Evolutionary conservation across 2,888 invertebrate genomes (phyloP), one percentile per base, ranked within the genome.

Genomic region (Acronicta leporina): DNA sequence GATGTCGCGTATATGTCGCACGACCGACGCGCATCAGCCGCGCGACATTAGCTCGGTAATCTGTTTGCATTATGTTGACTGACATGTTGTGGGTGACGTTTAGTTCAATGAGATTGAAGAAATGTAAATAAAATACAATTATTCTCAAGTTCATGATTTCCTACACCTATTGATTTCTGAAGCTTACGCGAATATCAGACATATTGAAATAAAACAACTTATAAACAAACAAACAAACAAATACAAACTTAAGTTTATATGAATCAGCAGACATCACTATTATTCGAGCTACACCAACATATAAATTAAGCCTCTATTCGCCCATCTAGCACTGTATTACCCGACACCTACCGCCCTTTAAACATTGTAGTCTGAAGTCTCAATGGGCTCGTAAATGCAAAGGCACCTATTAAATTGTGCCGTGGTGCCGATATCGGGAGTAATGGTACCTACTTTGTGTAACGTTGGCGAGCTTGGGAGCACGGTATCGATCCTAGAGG

Each of bases 401-500:
- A 56, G 57, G 58, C 47, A 55, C 61, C 65, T 73, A 71, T 71
- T 73, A 71, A 71, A 58, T 68, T 52, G 63, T 70, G 66, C 67
- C 51, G 45, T 35, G 2, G 51, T 46, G 60, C 51, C 50, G 50
- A 55, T 65, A 54, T 48, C 51, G 55, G 15, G 48, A 33, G 56
- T 63, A 53, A 61, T 52, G 65, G 13, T 65, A 40, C 54, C 56
- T 74, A 59, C 66, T 66, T 45, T 67, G 61, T 55, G 50, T 51
- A 33, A 15, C 40, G 44, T 13, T 55, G 64, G 44, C 38, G 20
- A 50, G 66, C 59, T 53, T 50, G 45, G 73, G 51, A 66, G 60
- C 61, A 52, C 5, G 42, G 54, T 72, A 72, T 68, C 45, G 68
- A 72, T 72, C 61, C 25, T 16, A 43, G 40, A 40, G 27, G 9